phyloP scores from a whole-genome alignment of 2,797 vertebrate species.

The Meda fulgida region DNA sequence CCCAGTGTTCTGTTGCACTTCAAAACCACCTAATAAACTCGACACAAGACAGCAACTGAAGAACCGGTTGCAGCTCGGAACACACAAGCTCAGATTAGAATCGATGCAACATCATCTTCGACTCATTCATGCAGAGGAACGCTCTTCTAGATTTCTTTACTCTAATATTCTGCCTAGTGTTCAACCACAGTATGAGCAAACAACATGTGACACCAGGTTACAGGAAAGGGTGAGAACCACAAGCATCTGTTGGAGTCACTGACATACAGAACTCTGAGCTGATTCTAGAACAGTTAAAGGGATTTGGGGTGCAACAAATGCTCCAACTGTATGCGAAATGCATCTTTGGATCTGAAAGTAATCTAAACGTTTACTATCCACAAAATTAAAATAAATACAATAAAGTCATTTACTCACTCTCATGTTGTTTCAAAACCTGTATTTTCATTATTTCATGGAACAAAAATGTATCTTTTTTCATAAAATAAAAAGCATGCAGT shows the following conservation, averaged over 20 bases:
- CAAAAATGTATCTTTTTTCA: not conserved
- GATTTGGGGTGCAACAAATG: slow-evolving; percentile 23
- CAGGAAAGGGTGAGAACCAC: slow-evolving; percentile 38
- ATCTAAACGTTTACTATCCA: not conserved
- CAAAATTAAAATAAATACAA: not conserved
- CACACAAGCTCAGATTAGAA: not conserved
- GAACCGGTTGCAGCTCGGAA: not conserved
- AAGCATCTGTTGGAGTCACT: slow-evolving; percentile 60
- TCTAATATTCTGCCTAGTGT: slow-evolving; percentile 1
- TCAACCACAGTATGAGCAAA: slow-evolving; percentile 19
- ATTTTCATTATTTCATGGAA: not conserved
- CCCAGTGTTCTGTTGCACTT: not conserved
- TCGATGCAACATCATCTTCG: not conserved
- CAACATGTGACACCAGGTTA: not conserved
- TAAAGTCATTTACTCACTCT: not conserved
- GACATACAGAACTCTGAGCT: slow-evolving; percentile 20
- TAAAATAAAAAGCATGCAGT: not conserved
- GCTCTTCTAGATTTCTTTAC: slow-evolving; percentile 1
- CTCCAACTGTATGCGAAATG: not conserved
- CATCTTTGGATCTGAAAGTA: slow-evolving; percentile 23
- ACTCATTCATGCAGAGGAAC: not conserved
- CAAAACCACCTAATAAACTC: slow-evolving; percentile 5
- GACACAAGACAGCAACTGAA: not conserved
- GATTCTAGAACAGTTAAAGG: slow-evolving; percentile 40
- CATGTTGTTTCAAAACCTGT: not conserved